phyloP scores from a whole-genome alignment of 2,113 vertebrate genomes.

The Empidonax alnorum region DNA sequence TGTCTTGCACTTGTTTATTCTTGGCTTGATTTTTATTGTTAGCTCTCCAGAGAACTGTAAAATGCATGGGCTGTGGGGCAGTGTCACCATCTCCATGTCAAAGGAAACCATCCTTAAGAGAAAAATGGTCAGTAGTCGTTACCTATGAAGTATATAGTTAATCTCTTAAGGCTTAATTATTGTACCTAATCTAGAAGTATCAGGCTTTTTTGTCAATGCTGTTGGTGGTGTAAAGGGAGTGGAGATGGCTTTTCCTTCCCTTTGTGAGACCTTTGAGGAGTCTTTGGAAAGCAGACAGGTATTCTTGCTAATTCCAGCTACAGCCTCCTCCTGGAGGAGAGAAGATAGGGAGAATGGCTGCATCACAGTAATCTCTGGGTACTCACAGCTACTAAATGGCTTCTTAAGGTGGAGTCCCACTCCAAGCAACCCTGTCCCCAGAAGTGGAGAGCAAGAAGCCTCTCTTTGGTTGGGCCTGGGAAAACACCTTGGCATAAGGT shows the following conservation, averaged over 20 bases:
- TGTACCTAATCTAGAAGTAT: neutral
- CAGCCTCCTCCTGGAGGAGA: neutral
- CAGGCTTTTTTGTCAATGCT: fast-evolving
- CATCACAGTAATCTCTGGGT: neutral
- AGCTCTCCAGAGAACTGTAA: neutral
- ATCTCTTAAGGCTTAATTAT: neutral
- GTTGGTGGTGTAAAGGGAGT: neutral
- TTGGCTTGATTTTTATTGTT: neutral
- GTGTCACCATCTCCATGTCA: neutral
- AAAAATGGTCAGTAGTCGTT: neutral
- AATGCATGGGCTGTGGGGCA: neutral
- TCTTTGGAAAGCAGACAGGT: neutral
- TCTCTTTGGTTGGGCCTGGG: fast-evolving
- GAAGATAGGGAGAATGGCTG: neutral
- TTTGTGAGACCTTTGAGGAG: fast-evolving
- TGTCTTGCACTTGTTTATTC: neutral
- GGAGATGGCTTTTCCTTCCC: neutral
- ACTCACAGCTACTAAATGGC: neutral
- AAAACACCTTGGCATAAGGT: neutral
- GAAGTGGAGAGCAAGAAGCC: neutral
- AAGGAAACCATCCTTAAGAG: neutral
- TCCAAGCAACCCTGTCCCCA: fast-evolving
- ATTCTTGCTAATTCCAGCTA: neutral
- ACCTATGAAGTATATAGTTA: neutral
- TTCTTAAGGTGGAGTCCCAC: neutral